These are phyloP conservation scores for Chrysemys picta DNA, from an alignment of 2,113 vertebrate genomes.

Conservation along the genomic window DNA sequence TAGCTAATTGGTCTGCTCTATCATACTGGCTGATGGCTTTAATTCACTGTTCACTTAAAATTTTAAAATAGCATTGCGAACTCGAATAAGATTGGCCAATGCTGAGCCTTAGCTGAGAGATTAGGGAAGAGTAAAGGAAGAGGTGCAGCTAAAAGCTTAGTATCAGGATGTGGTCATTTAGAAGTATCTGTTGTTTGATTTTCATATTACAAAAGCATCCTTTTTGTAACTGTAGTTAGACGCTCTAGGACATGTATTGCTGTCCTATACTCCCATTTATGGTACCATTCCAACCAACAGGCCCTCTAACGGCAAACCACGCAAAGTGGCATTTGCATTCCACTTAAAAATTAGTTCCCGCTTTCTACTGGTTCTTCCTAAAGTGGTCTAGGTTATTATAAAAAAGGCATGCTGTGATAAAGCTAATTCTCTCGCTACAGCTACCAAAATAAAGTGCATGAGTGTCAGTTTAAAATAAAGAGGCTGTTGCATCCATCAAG, in stretches of 20 bases:
- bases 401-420: not conserved
- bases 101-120: not conserved
- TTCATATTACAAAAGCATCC: not conserved
- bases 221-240: not conserved
- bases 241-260: rapidly evolving
- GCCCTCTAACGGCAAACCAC: not conserved
- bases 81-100: not conserved
- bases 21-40: not conserved
- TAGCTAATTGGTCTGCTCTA: conserved; percentile 3
- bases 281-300: not conserved
- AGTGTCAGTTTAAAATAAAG: not conserved
- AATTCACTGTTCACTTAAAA: not conserved
- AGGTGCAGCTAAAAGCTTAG: not conserved
- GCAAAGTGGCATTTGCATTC: not conserved
- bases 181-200: not conserved
- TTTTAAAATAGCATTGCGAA: not conserved
- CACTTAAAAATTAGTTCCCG: not conserved
- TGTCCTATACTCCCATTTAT: rapidly evolving
- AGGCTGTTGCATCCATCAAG: not conserved
- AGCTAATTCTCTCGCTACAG: not conserved
- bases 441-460: not conserved
- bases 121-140: not conserved
- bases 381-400: not conserved
- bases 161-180: not conserved
- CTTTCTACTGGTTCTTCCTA: not conserved